Conservation (phyloP, 2,797 vertebrate genomes). For the Ptychadena robeensis region DNA sequence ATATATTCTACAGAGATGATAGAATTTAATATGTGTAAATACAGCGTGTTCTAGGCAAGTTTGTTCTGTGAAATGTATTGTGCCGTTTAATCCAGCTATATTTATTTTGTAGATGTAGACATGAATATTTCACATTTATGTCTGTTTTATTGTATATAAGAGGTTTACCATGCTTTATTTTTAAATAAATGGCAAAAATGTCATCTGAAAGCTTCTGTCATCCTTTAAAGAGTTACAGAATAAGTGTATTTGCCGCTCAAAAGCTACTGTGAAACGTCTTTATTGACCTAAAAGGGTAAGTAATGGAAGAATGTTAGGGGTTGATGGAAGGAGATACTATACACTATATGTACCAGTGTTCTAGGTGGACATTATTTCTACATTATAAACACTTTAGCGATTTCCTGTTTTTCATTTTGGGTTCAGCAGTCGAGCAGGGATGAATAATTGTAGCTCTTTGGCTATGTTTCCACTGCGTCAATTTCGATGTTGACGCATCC, state of each 20-base stretch:
- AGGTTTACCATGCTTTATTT: conserved; percentile 77
- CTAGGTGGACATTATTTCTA: too few species aligned
- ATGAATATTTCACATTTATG: conserved; percentile 74
- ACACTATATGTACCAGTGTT: too few species aligned
- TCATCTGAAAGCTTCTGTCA: conserved; percentile 81
- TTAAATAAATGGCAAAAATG: conserved; percentile 79
- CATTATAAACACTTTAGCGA: too few species aligned
- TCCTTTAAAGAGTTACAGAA: conserved; percentile 75
- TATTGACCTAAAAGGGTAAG: too few species aligned
- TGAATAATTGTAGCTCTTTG: too few species aligned
- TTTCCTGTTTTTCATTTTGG: too few species aligned
- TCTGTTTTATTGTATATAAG: conserved; percentile 73
- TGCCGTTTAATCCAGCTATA: conserved; percentile 75
- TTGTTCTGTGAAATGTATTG: conserved; percentile 56
- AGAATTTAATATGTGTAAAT: not conserved
- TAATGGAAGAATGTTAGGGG: too few species aligned
- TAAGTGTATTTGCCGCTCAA: not conserved
- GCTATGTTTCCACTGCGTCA: too few species aligned
- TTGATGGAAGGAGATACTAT: too few species aligned
- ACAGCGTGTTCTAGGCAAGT: conserved; percentile 3
- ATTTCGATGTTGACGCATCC: too few species aligned
- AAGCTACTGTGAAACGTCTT: too few species aligned
- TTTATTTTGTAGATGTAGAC: conserved; percentile 84
- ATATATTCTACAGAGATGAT: conserved; percentile 26
- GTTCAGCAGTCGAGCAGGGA: too few species aligned